Conservation (phyloP, 1,140 invertebrate genomes). For the Drosophila elegans region DNA sequence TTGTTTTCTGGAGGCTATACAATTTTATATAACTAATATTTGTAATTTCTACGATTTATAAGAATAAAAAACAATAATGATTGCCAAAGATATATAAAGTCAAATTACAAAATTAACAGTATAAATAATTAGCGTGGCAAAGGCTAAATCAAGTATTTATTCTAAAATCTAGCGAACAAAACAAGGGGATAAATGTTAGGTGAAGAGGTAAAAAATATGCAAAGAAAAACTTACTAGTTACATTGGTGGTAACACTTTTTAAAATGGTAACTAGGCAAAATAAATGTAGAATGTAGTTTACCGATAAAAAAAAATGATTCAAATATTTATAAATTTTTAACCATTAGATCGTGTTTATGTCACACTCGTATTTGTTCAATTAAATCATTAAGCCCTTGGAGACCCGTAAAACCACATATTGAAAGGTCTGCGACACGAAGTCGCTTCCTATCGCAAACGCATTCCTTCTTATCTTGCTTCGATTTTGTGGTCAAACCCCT, state of each 20-base stretch:
- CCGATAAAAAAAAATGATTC: too few species aligned
- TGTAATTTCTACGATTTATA: too few species aligned
- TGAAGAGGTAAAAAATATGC: neutral
- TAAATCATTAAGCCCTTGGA: neutral
- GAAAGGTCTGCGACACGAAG: neutral
- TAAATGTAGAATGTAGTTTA: too few species aligned
- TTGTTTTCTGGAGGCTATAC: too few species aligned
- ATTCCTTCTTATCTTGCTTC: conserved; percentile 1
- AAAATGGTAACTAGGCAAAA: neutral
- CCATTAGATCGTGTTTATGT: neutral
- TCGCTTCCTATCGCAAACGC: conserved; percentile 7
- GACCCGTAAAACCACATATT: neutral
- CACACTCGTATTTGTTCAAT: neutral
- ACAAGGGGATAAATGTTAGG: neutral
- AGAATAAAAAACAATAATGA: too few species aligned
- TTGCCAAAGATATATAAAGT: too few species aligned
- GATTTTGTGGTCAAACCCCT: conserved; percentile 21
- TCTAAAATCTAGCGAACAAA: too few species aligned
- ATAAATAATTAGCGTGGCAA: too few species aligned
- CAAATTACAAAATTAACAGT: too few species aligned
- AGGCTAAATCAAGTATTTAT: too few species aligned
- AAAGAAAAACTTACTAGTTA: neutral
- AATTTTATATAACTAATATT: too few species aligned
- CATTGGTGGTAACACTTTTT: neutral
- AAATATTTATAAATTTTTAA: too few species aligned